Conservation (phyloP, 2,888 invertebrate genomes). For the Gandaritis pyraliata region DNA sequence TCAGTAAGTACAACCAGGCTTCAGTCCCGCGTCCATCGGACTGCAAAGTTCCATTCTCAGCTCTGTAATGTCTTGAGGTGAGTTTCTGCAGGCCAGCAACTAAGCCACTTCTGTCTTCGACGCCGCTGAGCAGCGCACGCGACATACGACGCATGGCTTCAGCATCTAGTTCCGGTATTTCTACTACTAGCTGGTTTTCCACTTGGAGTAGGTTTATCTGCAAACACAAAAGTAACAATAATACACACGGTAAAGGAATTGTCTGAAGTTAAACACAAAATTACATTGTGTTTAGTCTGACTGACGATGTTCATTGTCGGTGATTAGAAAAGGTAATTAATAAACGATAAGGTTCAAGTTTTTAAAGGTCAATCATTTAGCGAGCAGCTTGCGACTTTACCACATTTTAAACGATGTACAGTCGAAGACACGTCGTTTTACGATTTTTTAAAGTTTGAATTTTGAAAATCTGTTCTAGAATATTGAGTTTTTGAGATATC, state of each 20-base stretch:
- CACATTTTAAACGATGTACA: too few species aligned
- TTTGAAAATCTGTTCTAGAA: too few species aligned
- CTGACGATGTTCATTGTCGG: too few species aligned
- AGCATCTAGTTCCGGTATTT: constrained; percentile 89
- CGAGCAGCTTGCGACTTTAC: too few species aligned
- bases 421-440: too few species aligned
- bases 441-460: too few species aligned
- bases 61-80: constrained; percentile 89
- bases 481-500: too few species aligned
- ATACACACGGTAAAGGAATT: too few species aligned
- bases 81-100: constrained; percentile 93
- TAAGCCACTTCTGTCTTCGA: constrained; percentile 90
- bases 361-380: background rate
- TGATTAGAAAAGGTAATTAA: background rate
- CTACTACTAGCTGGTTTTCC: constrained; percentile 90
- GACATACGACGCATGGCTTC: constrained; percentile 86
- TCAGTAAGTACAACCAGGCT: constrained; percentile 94
- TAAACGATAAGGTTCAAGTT: background rate
- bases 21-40: constrained; percentile 91
- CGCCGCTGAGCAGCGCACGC: constrained; percentile 80
- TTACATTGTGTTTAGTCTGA: too few species aligned
- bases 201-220: constrained; percentile 91
- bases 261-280: too few species aligned
- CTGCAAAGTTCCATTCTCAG: constrained; percentile 90
- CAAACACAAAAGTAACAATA: background rate